Evolutionary conservation across 53 echinoderm and acorn worm genomes (phyloP).

Genomic region (Pentamera pediparva): DNA sequence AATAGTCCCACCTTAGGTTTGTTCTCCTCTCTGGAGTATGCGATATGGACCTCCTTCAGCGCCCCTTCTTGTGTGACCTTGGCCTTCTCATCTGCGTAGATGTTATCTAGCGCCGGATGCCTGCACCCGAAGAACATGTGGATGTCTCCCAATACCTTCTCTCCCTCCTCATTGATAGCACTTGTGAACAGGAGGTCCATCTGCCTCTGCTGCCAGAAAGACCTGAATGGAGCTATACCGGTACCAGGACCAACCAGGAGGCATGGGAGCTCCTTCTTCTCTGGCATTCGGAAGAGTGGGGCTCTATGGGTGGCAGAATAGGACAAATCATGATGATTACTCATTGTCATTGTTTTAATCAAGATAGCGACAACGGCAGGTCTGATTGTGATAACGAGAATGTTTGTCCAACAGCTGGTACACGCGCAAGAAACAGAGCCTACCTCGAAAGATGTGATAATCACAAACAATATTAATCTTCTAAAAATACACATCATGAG

Average conservation of each 20-base stretch:
- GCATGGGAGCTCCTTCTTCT: constrained; percentile 53
- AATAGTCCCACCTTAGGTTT: constrained; percentile 47
- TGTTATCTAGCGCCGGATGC: constrained; percentile 53
- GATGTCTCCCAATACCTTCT: constrained; percentile 63
- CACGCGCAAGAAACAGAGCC: too few species aligned
- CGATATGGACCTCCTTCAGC: constrained; percentile 45
- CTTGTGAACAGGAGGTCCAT: constrained; percentile 52
- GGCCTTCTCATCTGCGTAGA: constrained; percentile 54
- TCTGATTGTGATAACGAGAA: too few species aligned
- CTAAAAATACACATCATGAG: too few species aligned
- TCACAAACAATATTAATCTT: too few species aligned
- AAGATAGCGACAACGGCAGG: too few species aligned
- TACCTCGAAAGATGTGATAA: too few species aligned
- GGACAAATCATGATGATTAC: too few species aligned
- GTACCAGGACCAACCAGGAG: constrained; percentile 87
- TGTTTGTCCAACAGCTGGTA: too few species aligned
- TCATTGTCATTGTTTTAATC: too few species aligned
- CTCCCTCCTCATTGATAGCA: constrained; percentile 39
- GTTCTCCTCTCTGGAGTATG: constrained; percentile 51
- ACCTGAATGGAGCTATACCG: constrained; percentile 81
- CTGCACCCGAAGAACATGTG: constrained; percentile 68
- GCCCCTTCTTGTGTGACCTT: constrained; percentile 30
- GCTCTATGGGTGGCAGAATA: constrained; percentile 31
- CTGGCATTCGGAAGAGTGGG: constrained; percentile 73
- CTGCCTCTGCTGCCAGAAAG: constrained; percentile 90